These are phyloP conservation scores for Spicauda simplicius DNA, from an alignment of 2,888 invertebrate species.

Conservation along the genomic window DNA sequence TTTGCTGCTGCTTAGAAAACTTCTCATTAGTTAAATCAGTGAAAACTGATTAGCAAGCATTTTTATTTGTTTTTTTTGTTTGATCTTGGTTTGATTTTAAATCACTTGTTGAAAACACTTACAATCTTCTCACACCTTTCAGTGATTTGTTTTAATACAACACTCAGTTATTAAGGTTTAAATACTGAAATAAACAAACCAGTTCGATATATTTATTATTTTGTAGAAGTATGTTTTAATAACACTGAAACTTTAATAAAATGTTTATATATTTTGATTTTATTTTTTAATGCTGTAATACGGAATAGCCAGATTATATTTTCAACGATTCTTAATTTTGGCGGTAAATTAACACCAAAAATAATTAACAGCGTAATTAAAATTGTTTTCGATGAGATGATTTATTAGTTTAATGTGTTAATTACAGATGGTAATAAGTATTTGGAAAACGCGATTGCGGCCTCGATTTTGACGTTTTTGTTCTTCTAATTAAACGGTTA, in stretches of 20 bases:
- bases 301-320: neutral
- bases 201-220: no score
- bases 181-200: no score
- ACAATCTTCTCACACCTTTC: no score
- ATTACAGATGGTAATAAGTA: constrained; percentile 29
- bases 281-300: neutral
- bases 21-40: no score
- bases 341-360: neutral
- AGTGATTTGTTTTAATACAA: no score
- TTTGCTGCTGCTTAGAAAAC: neutral
- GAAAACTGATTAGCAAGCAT: neutral
- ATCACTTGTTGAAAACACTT: no score
- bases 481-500: constrained; percentile 20
- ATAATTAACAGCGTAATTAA: constrained; percentile 3
- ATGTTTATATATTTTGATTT: no score
- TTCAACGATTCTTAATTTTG: neutral
- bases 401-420: constrained; percentile 25
- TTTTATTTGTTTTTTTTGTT: neutral
- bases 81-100: no score
- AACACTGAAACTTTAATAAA: no score
- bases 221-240: no score
- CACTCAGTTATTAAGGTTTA: no score
- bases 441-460: constrained; percentile 37
- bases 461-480: constrained; percentile 37
- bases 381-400: constrained; percentile 21